Base-by-base conservation (phyloP, 2,113 vertebrate species). In the Lasiurus cinereus region DNA sequence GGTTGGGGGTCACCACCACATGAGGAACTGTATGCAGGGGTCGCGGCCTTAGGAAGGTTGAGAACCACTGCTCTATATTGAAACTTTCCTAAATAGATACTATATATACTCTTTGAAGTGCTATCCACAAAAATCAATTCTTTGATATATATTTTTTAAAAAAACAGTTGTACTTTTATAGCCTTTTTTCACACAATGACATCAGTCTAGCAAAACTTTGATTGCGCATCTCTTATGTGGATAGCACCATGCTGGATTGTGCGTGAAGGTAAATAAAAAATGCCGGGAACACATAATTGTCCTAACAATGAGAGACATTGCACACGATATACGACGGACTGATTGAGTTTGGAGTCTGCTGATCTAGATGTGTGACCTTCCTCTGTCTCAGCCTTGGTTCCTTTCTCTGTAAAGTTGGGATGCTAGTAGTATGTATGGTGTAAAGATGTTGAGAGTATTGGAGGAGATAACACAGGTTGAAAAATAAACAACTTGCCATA, bases 161-260 rank as follows among this genome's bases (percentile, higher is more conserved):
- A 77, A 78, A 16, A 12, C 33, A n/a, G 0, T 29, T 91, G 11
- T 10, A 70, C 13, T 39, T 83, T 46, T 67, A 8, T 5, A 73
- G 18, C 4, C 10, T 5, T 85, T 54, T 66, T 59, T 93, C 33
- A 21, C 31, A 54, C 36, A 64, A 82, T 48, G 18, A 10, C 2
- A 1, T 72, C 59, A 33, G 21, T 72, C 39, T 67, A 69, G 24
- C 12, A 39, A 67, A 67, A 31, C 4, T 82, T 73, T 19, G 3
- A 29, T 22, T 52, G 4, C 13, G 69, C 2, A 13, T 36, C 48
- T n/a, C 0, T 36, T 5, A 36, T 8, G 1, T 18, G 4, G 16
- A 18, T 43, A 31, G 62, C 31, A 43, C 5, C 9, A 0, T 29
- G 8, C 18, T 46, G 18, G 8, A 0, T 8, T 56, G 39, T 59